Evolutionary conservation across 2,113 vertebrate genomes (phyloP), one percentile per base, ranked within the genome.

Genomic region (Nerophis ophidion): DNA sequence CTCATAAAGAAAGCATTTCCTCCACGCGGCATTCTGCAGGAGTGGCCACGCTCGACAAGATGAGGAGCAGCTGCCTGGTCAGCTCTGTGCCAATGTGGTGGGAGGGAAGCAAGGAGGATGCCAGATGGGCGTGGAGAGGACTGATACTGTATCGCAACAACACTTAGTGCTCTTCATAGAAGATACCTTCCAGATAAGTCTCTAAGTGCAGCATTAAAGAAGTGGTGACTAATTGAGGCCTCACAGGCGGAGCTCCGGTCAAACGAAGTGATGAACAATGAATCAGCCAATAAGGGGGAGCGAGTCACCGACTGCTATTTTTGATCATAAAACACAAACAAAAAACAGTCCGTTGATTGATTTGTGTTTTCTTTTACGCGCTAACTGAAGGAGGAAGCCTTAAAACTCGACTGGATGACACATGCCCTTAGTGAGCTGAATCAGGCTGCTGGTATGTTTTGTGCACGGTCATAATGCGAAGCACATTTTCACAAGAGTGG

Each of bases 381-480:
- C 8, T 38, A 56, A 14, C 36, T 42, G 4, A 42, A 11, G 42
- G 13, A 17, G 54, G 36, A 19, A 40, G 70, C 73, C 68, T 76
- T 52, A 51, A 71, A 75, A 69, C 47, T 58, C 33, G n/a, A 12
- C 63, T 42, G 33, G 45, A 67, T 64, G 60, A 50, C 6, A 50
- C 26, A 26, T 3, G 19, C 68, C 57, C 58, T 57, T 65, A 75
- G 66, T 68, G 75, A 74, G 74, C 67, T 60, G 40, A 76, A 74
- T 78, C 70, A 71, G 61, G 61, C 67, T 55, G 11, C 55, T 71
- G 72, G 76, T 72, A 75, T 82, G 78, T 81, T 82, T 79, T 81
- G 60, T 70, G 84, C 75, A 81, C 70, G 77, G 77, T 88, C 82
- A 78, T 87, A 89, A 90, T 80, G 71, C 56, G 72, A 79, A 88